These are phyloP conservation scores for Macrobrachium nipponense DNA, from an alignment of 1,140 invertebrate species.

Conservation along the genomic window DNA sequence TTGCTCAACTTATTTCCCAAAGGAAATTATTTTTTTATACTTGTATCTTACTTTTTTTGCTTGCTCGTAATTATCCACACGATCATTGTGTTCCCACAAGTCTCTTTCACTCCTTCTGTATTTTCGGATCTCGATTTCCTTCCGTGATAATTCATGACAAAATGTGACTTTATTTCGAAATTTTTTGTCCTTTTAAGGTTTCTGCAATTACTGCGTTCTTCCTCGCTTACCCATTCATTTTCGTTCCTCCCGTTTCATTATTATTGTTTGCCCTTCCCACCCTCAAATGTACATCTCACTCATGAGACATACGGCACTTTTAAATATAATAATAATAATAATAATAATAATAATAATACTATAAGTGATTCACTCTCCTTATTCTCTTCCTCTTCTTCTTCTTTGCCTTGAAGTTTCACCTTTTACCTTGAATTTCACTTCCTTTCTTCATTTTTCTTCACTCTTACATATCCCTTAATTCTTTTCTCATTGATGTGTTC, in stretches of 20 bases:
- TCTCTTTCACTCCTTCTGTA: not conserved
- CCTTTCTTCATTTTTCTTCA: no score
- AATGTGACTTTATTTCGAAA: not conserved
- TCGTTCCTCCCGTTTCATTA: not conserved
- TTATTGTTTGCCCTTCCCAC: not conserved
- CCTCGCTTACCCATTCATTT: not conserved
- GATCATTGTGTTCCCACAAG: not conserved
- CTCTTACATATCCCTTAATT: no score
- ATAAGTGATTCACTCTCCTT: no score
- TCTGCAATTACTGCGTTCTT: not conserved
- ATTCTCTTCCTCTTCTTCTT: no score
- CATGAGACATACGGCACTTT: no score
- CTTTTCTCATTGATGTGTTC: not conserved
- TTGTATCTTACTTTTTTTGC: not conserved
- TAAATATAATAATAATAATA: no score
- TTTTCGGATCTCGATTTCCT: not conserved
- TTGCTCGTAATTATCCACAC: not conserved
- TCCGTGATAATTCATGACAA: not conserved
- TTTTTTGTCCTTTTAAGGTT: not conserved
- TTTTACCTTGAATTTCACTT: no score
- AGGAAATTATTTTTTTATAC: not conserved
- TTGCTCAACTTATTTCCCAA: not conserved
- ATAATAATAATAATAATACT: no score
- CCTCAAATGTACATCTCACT: not conserved
- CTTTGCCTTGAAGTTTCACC: no score